Base-by-base conservation (phyloP, 2,797 vertebrate species). In the Enteromius argenteus region DNA sequence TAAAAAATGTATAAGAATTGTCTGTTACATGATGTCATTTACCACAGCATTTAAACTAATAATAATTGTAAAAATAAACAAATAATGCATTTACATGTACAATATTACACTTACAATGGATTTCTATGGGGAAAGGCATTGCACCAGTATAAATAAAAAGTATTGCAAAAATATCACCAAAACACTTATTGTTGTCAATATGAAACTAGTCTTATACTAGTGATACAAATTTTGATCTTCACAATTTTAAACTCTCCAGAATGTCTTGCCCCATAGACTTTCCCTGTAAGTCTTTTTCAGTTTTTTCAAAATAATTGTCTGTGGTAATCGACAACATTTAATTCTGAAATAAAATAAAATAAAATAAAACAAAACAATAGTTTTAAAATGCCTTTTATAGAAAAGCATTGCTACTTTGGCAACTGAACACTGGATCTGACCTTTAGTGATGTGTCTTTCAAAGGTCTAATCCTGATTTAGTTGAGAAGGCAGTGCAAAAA, bases 401-500 rank as follows among this genome's bases (percentile, higher is more conserved):
- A 58, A 76, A 67, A 77, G 44, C 75, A 77, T 58, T 58, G 27
- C 23, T 69, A 58, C 64, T 84, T 69, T 64, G 67, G 69, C 64
- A 79, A 67, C 69, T 58, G 79, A 85, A 67, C 69, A 58, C 62
- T 76, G 68, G 32, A 49, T 79, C 85, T 88, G 74, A 39, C 69
- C 64, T 84, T 72, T 23, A 60, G 39, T 72, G 69, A 69, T 51
- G 74, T 58, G 53, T 75, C 67, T 81, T 42, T 84, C 75, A 83
- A 83, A 77, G 74, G 64, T 73, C 79, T 84, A 85, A 80, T 87
- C 81, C 77, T 82, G 79, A 78, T 76, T 81, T 78, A 81, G 94
- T 92, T 93, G 94, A 96, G 95, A 96, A 96, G 95, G 95, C 95
- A 96, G 95, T 96, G 95, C 91, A 96, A 95, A 96, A 95, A 95